Percentiles rank a stretch among this genome's conserved stretches.
phyloP scores from a whole-genome alignment of 1,140 invertebrate genomes.

The Orchesella cincta region DNA sequence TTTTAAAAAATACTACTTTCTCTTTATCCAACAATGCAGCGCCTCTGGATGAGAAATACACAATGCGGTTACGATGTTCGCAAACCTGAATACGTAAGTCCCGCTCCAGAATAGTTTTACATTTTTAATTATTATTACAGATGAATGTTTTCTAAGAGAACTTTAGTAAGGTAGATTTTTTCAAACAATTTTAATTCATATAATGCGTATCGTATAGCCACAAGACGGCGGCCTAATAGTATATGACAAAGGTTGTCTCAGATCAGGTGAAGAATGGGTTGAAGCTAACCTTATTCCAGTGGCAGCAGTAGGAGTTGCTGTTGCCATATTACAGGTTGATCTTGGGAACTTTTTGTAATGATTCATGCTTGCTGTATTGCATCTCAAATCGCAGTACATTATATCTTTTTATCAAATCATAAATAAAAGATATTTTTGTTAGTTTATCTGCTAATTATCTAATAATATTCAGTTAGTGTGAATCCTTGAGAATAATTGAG shows the following conservation, averaged over 20 bases:
- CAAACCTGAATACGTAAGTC: constrained; percentile 83
- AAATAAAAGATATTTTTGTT: too few species aligned
- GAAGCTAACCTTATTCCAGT: constrained; percentile 86
- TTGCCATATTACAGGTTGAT: constrained; percentile 80
- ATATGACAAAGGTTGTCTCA: constrained; percentile 89
- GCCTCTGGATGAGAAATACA: constrained; percentile 71
- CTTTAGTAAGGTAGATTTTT: neutral
- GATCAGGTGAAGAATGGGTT: constrained; percentile 90
- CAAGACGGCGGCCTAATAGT: constrained; percentile 76
- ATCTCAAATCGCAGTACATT: too few species aligned
- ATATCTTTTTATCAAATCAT: too few species aligned
- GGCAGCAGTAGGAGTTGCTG: constrained; percentile 75
- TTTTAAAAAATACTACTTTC: neutral
- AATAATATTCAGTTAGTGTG: too few species aligned
- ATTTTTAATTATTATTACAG: neutral
- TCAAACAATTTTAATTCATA: neutral
- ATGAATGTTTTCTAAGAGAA: constrained; percentile 8
- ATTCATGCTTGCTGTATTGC: too few species aligned
- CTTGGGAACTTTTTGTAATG: too few species aligned
- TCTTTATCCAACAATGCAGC: neutral
- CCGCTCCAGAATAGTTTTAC: neutral
- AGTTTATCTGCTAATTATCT: too few species aligned
- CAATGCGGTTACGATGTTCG: constrained; percentile 90
- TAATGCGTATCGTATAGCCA: constrained; percentile 59
- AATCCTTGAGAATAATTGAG: too few species aligned